A percentile compares a stretch with the other conserved stretches of the same genome.
Conservation (phyloP, 2,888 invertebrate species). For the Amphipoea lucens region DNA sequence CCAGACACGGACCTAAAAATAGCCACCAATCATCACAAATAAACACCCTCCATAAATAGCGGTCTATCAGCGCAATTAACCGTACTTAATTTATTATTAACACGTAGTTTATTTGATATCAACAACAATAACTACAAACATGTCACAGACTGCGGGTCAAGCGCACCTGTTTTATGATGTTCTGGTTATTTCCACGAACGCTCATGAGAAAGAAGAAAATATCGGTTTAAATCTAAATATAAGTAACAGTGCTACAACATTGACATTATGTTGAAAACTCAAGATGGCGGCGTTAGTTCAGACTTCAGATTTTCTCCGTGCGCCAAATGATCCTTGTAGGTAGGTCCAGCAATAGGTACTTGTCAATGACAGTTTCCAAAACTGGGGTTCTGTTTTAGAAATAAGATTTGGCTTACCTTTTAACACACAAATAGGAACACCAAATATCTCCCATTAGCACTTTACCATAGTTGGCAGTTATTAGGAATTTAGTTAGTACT, state of each 20-base stretch:
- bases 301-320: not conserved
- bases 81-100: conserved; percentile 53
- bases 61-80: conserved; percentile 37
- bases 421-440: not conserved
- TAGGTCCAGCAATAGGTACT: not conserved
- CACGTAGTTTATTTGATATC: conserved; percentile 13
- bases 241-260: not conserved
- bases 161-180: conserved; percentile 60
- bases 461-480: not conserved
- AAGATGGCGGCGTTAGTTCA: not conserved
- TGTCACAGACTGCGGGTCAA: conserved; percentile 56
- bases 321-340: not conserved
- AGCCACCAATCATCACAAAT: conserved; percentile 27
- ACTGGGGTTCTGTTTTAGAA: not conserved
- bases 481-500: too few relatives aligned
- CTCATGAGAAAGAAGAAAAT: not conserved
- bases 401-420: not conserved
- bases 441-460: not conserved
- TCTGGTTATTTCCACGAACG: conserved; percentile 54
- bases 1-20: conserved; percentile 25
- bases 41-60: conserved; percentile 46
- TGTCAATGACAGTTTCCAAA: not conserved
- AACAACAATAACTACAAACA: conserved; percentile 44
- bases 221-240: not conserved
- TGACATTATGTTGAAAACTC: not conserved